A percentile compares a stretch with the other conserved stretches of the same genome.
These are phyloP conservation scores for Athalia cordata DNA, from an alignment of 2,888 invertebrate species.

Conservation along the genomic window DNA sequence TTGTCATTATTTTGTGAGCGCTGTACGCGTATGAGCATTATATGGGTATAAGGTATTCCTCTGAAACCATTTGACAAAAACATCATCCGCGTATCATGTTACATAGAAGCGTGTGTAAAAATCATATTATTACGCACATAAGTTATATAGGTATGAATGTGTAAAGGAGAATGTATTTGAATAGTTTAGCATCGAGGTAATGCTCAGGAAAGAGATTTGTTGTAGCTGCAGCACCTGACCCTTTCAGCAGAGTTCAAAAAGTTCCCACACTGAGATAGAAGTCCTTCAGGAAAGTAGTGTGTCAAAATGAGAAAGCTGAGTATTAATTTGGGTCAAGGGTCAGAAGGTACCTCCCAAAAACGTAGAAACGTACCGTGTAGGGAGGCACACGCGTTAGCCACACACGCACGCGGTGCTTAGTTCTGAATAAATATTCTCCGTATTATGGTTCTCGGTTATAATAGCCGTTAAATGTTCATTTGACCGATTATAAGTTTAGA, in stretches of 20 bases:
- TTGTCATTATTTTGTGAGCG: constrained; percentile 8
- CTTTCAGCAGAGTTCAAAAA: constrained; percentile 40
- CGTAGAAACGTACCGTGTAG: constrained; percentile 22
- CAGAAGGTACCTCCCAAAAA: constrained; percentile 40
- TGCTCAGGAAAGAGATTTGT: not conserved
- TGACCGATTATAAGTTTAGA: constrained; percentile 10
- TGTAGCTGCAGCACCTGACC: constrained; percentile 35
- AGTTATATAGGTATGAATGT: not conserved
- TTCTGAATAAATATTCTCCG: constrained; percentile 39
- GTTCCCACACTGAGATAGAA: constrained; percentile 41
- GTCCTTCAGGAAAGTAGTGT: constrained; percentile 30
- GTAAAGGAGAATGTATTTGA: not conserved
- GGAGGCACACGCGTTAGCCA: constrained; percentile 17
- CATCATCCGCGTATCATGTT: not conserved
- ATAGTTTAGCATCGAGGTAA: constrained; percentile 6
- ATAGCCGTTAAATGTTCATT: constrained; percentile 41
- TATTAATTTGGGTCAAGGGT: constrained; percentile 42
- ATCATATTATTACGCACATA: not conserved
- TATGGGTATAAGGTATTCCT: not conserved
- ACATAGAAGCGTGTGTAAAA: not conserved
- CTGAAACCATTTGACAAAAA: constrained; percentile 2
- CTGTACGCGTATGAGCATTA: not conserved
- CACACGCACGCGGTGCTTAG: constrained; percentile 6
- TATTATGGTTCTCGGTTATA: constrained; percentile 19
- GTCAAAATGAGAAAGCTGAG: constrained; percentile 39